phyloP scores from a whole-genome alignment of 2,113 vertebrate genomes.

The Myrmecobius fasciatus region DNA sequence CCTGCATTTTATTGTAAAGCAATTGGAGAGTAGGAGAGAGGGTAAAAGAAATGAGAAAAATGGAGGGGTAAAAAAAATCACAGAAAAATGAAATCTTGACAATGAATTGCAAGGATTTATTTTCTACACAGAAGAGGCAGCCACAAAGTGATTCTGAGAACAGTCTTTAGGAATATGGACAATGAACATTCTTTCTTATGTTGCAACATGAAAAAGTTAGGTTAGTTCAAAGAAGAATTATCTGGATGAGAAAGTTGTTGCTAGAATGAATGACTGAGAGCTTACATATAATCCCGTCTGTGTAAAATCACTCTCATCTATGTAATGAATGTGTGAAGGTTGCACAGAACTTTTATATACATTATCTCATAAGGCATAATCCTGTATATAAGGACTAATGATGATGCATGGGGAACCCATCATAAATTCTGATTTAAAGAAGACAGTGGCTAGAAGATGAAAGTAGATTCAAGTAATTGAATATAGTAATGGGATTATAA shows the following conservation, averaged over 20 bases:
- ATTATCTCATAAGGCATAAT: conserved; percentile 4
- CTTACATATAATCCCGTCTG: neutral
- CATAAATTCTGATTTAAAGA: neutral
- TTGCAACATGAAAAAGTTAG: conserved; percentile 39
- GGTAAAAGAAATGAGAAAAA: conserved; percentile 30
- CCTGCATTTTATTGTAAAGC: conserved; percentile 74
- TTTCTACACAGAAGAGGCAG: conserved; percentile 64
- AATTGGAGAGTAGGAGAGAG: conserved; percentile 57
- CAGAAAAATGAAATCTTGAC: conserved; percentile 70
- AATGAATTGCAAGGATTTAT: conserved; percentile 64
- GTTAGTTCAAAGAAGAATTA: conserved; percentile 19
- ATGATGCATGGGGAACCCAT: neutral
- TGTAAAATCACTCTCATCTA: neutral
- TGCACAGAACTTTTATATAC: neutral
- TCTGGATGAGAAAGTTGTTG: neutral
- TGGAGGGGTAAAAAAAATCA: conserved; percentile 1
- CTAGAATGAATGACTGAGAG: conserved; percentile 7
- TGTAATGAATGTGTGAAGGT: conserved; percentile 8
- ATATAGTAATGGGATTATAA: neutral
- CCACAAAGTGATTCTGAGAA: conserved; percentile 55
- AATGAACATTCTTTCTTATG: conserved; percentile 30
- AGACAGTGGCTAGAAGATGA: neutral
- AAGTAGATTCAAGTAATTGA: neutral
- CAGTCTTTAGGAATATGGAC: conserved; percentile 68
- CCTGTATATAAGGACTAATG: neutral